Evolutionary conservation across 2,797 vertebrate species (phyloP).

Genomic region (Acanthopagrus latus): DNA sequence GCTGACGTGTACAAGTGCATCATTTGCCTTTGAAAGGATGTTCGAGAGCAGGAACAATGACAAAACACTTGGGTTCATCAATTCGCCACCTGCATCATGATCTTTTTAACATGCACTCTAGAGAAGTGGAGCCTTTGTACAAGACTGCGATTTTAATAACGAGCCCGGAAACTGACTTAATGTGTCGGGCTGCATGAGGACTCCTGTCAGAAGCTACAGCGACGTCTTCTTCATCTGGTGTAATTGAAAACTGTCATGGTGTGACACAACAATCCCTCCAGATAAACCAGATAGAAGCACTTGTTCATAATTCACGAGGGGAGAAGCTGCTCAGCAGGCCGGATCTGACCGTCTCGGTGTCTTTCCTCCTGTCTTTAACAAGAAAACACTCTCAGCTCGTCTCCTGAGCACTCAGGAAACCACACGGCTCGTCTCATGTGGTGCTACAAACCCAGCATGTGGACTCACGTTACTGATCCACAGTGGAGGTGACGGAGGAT

Average conservation of each 20-base stretch:
- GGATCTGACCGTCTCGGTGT: slow-evolving; percentile 6
- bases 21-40: slow-evolving; percentile 22
- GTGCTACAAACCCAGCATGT: slow-evolving; percentile 4
- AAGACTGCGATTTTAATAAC: not conserved
- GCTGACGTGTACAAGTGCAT: slow-evolving; percentile 26
- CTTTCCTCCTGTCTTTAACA: not conserved
- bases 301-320: slow-evolving; percentile 45
- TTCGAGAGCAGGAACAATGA: slow-evolving; percentile 9
- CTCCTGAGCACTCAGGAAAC: slow-evolving; percentile 33
- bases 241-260: not conserved
- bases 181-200: too few species aligned
- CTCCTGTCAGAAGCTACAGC: too few species aligned
- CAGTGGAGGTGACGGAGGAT: not conserved
- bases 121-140: not conserved
- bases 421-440: slow-evolving; percentile 24
- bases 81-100: not conserved
- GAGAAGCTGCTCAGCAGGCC: slow-evolving; percentile 28
- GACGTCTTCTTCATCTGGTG: not conserved
- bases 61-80: slow-evolving; percentile 2
- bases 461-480: slow-evolving; percentile 24
- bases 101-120: not conserved
- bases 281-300: slow-evolving; percentile 9
- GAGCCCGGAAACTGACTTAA: not conserved
- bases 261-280: slow-evolving; percentile 10
- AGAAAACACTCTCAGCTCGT: not conserved